Base-by-base conservation (phyloP, 2,888 invertebrate species). In the Scaptomyza cyrtandrae region DNA sequence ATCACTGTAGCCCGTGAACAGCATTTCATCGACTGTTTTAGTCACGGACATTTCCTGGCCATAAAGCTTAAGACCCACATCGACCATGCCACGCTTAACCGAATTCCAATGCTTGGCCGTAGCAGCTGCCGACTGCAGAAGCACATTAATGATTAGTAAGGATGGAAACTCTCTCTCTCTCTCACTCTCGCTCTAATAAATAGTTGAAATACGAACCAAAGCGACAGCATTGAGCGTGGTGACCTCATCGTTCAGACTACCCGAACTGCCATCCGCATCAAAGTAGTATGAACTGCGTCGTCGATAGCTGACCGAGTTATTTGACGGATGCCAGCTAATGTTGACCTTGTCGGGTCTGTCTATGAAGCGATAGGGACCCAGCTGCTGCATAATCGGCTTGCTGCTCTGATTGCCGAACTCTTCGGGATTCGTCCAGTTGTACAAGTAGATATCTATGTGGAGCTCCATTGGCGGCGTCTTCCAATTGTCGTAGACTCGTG, bases 1-100 rank as follows among this genome's bases (percentile, higher is more conserved):
- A 90, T 98, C 97, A 1, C 94, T 93, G 89, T 97, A 98, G 0
- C 98, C 98, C 2, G 95, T 95, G 87, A 97, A 97, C 0, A 97
- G 93, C 16, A 97, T 91, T 86, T 97, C 94, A 5, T 94, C 93
- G 0, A 95, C 95, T 0, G 94, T 93, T 89, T 94, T 95, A 0
- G 94, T 94, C 1, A 95, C 93, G 3, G 94, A 92, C 16, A 96
- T 90, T 10, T 93, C 91, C 54, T 94, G 93, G 11, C 93, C 91
- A 48, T 94, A 93, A 75, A 94, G 91, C 0, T 93, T 92, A 11
- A 96, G 88, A 0, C 94, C 93, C 69, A 95, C 90, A 0, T 95
- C 94, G 7, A 96, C 91, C 4, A 93, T 93, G 60, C 93, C 93
- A 78, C 94, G 94, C 43, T 93, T 91, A 0, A 95, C 78, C 60